Base-by-base conservation (phyloP, 1,140 invertebrate species). In the Aphelenchoides avenae region DNA sequence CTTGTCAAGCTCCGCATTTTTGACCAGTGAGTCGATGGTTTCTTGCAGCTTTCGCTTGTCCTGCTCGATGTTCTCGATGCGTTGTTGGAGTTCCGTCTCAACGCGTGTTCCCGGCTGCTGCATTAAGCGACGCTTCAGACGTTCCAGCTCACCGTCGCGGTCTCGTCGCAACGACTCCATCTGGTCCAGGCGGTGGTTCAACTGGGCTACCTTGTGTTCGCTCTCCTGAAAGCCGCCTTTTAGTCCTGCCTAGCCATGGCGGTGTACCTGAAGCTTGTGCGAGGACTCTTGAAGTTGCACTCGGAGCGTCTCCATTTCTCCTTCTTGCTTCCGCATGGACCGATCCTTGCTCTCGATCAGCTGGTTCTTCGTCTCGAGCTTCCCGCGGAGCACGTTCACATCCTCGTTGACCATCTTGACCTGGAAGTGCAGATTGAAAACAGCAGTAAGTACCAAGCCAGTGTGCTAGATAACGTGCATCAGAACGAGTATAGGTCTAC, bases 391-490 rank as follows among this genome's bases (percentile, higher is more conserved):
- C 26, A 71, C 42, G 31, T 67, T 48, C 34, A 68, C 41, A 29
- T 68, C 65, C 37, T 68, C 65, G 30, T 68, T 61, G 6, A 68
- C 15, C 22, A 68, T 43, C 31, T 71, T 68, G 6, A 71, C 20
- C 34, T 71, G n/a, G n/a, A n/a, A n/a, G n/a, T n/a, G n/a, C n/a
- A n/a, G n/a, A n/a, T n/a, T n/a, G n/a, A n/a, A n/a, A n/a, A n/a
- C n/a, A n/a, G n/a, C n/a, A n/a, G n/a, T n/a, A n/a, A n/a, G n/a
- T n/a, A n/a, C n/a, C n/a, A n/a, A n/a, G n/a, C n/a, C n/a, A n/a
- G n/a, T n/a, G n/a, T n/a, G n/a, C n/a, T n/a, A n/a, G n/a, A n/a
- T n/a, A n/a, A n/a, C n/a, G n/a, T n/a, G n/a, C n/a, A n/a, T n/a
- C n/a, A n/a, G n/a, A n/a, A n/a, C n/a, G n/a, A n/a, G n/a, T n/a